Percentiles rank a stretch among this genome's conserved stretches.
These are phyloP conservation scores for Delia radicum DNA, from an alignment of 1,140 invertebrate species.

Conservation along the genomic window DNA sequence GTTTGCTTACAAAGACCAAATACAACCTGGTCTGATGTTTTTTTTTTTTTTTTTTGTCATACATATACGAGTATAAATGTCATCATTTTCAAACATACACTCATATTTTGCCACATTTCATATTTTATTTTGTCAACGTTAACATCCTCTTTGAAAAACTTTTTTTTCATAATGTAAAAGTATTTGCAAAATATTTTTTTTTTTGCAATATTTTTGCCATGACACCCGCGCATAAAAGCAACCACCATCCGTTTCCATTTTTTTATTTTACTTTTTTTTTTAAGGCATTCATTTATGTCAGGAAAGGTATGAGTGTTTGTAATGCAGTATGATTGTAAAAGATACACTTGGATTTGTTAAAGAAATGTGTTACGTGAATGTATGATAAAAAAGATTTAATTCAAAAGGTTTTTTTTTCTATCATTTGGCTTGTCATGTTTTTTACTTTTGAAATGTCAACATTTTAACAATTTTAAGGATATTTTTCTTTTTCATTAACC, in stretches of 20 bases:
- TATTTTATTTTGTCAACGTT: conserved; percentile 10
- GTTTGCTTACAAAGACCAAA: neutral
- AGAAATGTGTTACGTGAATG: neutral
- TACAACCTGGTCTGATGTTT: conserved; percentile 1
- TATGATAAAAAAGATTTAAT: too few species aligned
- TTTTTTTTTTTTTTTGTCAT: neutral
- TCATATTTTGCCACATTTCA: conserved; percentile 14
- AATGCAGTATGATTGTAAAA: neutral
- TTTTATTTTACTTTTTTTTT: neutral
- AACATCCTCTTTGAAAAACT: conserved; percentile 7
- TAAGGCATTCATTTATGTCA: neutral
- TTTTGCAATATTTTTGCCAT: neutral
- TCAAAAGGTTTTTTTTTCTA: neutral
- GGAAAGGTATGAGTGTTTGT: neutral
- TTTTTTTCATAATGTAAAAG: neutral
- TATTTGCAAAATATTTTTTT: conserved; percentile 14
- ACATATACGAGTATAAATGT: neutral
- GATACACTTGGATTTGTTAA: neutral
- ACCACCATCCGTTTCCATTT: conserved; percentile 3
- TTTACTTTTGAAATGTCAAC: neutral
- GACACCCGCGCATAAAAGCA: conserved; percentile 6
- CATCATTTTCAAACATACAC: neutral
- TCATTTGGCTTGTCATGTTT: neutral
- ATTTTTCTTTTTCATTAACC: neutral
- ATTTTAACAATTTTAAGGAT: neutral